Percentiles rank a stretch among this genome's conserved stretches.
phyloP scores from a whole-genome alignment of 2,113 vertebrate genomes.

The Pituophis catenifer region DNA sequence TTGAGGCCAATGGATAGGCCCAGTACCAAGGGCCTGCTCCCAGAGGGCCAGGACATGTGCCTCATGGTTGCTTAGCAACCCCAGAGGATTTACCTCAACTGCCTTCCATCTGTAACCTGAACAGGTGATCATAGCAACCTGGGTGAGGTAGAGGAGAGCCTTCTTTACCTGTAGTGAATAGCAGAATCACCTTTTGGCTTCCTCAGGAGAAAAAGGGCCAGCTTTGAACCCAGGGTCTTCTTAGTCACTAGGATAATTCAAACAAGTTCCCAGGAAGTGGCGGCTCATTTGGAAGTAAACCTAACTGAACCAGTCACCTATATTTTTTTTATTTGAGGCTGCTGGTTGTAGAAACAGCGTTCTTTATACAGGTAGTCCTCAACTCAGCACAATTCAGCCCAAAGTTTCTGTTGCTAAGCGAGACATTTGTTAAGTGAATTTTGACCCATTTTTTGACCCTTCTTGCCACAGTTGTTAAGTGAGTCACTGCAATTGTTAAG shows the following conservation, averaged over 20 bases:
- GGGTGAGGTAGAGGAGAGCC: neutral
- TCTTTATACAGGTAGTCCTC: neutral
- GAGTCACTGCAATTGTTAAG: neutral
- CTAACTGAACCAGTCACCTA: neutral
- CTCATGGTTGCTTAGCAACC: constrained; percentile 9
- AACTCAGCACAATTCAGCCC: neutral
- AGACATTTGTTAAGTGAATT: neutral
- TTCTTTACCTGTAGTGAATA: neutral
- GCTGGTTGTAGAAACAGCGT: neutral
- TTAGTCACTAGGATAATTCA: neutral
- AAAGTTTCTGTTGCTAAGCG: neutral
- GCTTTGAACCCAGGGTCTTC: neutral
- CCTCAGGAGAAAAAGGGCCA: neutral
- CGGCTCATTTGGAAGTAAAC: neutral
- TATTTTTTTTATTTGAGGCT: neutral
- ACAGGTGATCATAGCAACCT: neutral
- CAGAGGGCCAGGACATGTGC: too few species aligned
- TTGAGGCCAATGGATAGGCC: neutral
- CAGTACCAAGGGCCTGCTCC: neutral
- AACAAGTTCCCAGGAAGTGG: neutral
- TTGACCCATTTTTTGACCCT: neutral
- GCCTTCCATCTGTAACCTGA: neutral
- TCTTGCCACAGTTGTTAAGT: neutral
- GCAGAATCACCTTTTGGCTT: neutral
- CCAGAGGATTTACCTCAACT: neutral